Evolutionary conservation across 2,888 invertebrate species (phyloP), one percentile per base, ranked within the genome.

Genomic region (Drosophila affinis): DNA sequence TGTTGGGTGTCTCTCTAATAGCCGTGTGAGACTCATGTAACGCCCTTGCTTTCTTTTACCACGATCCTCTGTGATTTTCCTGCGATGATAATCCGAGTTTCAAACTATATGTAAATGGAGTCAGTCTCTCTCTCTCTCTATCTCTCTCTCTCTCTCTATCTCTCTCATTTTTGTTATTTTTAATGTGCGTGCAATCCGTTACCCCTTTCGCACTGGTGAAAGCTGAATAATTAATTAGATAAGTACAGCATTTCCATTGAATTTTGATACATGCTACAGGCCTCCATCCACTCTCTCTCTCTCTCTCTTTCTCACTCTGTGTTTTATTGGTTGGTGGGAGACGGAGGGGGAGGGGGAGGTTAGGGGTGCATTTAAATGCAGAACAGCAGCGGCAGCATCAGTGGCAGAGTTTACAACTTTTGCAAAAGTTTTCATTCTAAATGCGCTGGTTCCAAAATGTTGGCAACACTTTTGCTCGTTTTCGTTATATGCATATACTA

Each of bases 331-430:
- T 45, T 18, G 6, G 3, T 0, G 24, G 24, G 21, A 21, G 21
- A 21, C 3, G 21, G 3, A 21, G 3, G 3, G 24, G 24, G 5
- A 24, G 24, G 24, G 24, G 24, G 5, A 24, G 24, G 24, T 0
- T 18, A 18, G 10, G 29, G 51, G n/a, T n/a, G n/a, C 71, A 71
- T 61, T 71, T 70, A 70, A 72, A 55, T 62, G 54, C 55, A 62
- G 55, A 45, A 29, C n/a, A n/a, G 14, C 32, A 24, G 24, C 24
- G 24, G 24, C 24, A 24, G 24, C 21, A 3, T 27, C 14, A n/a
- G 39, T 10, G 39, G 46, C 45, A 49, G 45, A 69, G 69, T 69
- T 69, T 53, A 68, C 78, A 78, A 81, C 72, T 72, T 81, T 62
- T 21, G 45, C 27, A 51, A 71, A 81, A 78, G 46, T 78, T 81